Percentiles rank a stretch among this genome's conserved stretches.
These are phyloP conservation scores for Odontomyia ornata DNA, from an alignment of 2,888 invertebrate species.

Conservation along the genomic window DNA sequence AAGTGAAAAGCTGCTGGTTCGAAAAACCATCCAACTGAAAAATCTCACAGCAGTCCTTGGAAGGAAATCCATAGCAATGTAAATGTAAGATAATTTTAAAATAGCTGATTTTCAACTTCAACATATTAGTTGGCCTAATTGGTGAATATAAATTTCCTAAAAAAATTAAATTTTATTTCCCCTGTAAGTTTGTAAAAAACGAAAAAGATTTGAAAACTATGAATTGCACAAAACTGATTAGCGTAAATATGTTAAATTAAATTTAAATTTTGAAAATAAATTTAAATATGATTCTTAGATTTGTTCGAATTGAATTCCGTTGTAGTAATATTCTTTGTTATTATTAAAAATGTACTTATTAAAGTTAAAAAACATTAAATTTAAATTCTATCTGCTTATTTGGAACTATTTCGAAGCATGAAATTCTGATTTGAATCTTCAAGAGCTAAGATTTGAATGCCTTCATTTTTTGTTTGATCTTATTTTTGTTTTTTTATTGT, in stretches of 20 bases:
- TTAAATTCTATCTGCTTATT: neutral
- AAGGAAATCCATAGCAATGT: conserved; percentile 36
- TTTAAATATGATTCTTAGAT: conserved; percentile 3
- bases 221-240: conserved; percentile 49
- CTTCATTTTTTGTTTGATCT: too few species aligned
- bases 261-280: conserved; percentile 26
- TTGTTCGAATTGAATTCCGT: conserved; percentile 21
- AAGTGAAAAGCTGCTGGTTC: conserved; percentile 52
- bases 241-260: conserved; percentile 53
- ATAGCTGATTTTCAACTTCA: conserved; percentile 12
- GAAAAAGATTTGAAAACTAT: too few species aligned
- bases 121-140: too few species aligned
- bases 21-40: conserved; percentile 46
- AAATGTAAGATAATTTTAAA: conserved; percentile 32
- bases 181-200: too few species aligned
- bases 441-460: too few species aligned
- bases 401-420: too few species aligned
- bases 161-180: conserved; percentile 47
- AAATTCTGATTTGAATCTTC: too few species aligned
- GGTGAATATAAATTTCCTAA: too few species aligned
- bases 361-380: conserved; percentile 10
- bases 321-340: conserved; percentile 34
- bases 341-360: neutral
- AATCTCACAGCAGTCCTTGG: conserved; percentile 48
- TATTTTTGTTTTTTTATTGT: too few species aligned